Base-by-base conservation (phyloP, 2,113 vertebrate species). In the Gila orcuttii region DNA sequence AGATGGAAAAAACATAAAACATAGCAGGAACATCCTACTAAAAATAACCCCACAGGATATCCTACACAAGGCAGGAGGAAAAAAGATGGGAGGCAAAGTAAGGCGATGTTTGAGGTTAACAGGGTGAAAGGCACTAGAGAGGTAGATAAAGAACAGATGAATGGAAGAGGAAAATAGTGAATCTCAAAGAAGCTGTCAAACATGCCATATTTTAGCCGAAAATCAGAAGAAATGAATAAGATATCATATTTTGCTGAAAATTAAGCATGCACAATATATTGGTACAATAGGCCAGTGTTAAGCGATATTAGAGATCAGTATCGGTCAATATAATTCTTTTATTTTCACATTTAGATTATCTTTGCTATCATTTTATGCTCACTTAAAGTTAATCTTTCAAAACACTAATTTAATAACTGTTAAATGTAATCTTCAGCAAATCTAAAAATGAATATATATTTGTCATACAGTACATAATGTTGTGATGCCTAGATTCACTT, bases 11-110 rank as follows among this genome's bases (percentile, higher is more conserved):
- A 25, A 62, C 12, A 81, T 42, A 81, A 50, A n/a, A 78, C 71
- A 71, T 57, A 42, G 36, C 33, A 87, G 36, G 52, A 82, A 62
- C 75, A 23, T 81, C 39, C 36, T 11, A 31, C 77, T 88, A 86
- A 89, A 88, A 79, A 89, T 89, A 89, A 50, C n/a, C 76, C 55
- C 13, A 28, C 66, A 88, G 87, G 89, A 88, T 86, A 86, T 88
- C 87, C 87, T 39, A 50, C 17, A 28, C 21, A 77, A 55, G 9
- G 66, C 36, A 31, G n/a, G 50, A 71, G 25, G 39, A 50, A 64
- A 47, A 23, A 33, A 17, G 15, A 62, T 10, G 42, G 19, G 25
- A 78, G 50, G 5, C 10, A 13, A 60, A 33, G 12, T n/a, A 64
- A 57, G 5, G 39, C 19, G 23, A 60, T 8, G 17, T 59, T 47